A percentile compares a stretch with the other conserved stretches of the same genome.
phyloP scores from a whole-genome alignment of 2,797 vertebrate species.

The Anisognathus igniventris region DNA sequence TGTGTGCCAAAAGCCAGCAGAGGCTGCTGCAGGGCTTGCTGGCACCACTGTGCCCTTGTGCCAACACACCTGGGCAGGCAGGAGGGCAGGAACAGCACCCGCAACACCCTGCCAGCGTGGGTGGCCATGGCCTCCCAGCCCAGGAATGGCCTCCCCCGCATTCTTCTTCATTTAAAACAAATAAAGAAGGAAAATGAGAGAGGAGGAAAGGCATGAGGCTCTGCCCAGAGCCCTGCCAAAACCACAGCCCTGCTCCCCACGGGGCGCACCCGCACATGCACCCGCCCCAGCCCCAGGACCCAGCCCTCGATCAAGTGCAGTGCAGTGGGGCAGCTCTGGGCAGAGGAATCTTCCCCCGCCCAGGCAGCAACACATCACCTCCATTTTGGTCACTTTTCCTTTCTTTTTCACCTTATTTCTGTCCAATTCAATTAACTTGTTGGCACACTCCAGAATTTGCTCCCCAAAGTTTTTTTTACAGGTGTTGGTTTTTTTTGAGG shows the following conservation, averaged over 20 bases:
- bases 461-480: accelerated
- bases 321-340: conserved; percentile 12
- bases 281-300: neutral
- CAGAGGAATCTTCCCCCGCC: neutral
- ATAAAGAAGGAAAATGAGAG: neutral
- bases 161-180: neutral
- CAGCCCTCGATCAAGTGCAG: conserved; percentile 30
- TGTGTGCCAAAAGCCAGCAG: neutral
- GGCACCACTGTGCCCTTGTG: neutral
- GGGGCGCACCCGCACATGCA: neutral
- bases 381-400: neutral
- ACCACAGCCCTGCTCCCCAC: neutral
- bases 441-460: neutral
- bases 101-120: accelerated
- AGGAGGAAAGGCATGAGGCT: accelerated
- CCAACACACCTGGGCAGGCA: neutral
- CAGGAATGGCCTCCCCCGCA: accelerated
- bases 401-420: neutral
- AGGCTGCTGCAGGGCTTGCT: neutral
- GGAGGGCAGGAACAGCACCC: neutral
- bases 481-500: accelerated
- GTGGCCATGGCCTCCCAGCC: neutral
- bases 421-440: neutral
- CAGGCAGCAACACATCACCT: neutral
- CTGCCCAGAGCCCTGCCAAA: neutral